phyloP scores from a whole-genome alignment of 2,888 invertebrate genomes.

The Melinopterus prodromus region DNA sequence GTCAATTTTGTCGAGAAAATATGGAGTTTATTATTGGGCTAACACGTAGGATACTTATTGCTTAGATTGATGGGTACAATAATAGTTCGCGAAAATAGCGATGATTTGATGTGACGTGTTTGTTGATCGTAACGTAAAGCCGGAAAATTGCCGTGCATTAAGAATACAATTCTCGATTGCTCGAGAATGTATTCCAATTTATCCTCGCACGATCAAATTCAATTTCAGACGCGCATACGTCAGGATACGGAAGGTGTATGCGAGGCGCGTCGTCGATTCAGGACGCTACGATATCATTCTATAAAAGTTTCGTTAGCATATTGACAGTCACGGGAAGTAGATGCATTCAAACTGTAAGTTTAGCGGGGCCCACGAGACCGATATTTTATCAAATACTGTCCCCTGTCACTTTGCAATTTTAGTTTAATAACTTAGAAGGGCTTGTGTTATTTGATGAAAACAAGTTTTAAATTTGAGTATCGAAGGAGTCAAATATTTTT shows the following conservation, averaged over 20 bases:
- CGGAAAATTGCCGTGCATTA: neutral
- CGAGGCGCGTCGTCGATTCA: neutral
- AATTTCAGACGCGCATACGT: neutral
- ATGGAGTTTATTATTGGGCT: too few relatives aligned
- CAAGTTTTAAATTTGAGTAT: neutral
- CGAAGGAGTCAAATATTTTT: too few relatives aligned
- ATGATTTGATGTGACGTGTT: neutral
- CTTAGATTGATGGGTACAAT: neutral
- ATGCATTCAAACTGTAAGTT: neutral
- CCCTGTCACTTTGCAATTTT: neutral
- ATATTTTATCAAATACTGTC: neutral
- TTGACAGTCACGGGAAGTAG: neutral
- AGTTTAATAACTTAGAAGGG: neutral
- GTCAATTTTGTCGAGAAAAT: too few relatives aligned
- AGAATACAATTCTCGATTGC: neutral
- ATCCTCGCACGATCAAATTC: neutral
- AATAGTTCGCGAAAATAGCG: neutral
- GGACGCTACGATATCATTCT: neutral
- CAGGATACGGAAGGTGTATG: neutral
- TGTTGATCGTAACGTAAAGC: neutral
- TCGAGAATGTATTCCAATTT: neutral
- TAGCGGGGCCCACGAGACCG: neutral
- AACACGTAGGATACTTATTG: neutral
- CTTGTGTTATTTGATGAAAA: neutral
- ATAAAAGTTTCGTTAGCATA: neutral